A percentile compares a stretch with the other conserved stretches of the same genome.
phyloP scores from a whole-genome alignment of 2,888 invertebrate genomes.

The Drosophila cracens region DNA sequence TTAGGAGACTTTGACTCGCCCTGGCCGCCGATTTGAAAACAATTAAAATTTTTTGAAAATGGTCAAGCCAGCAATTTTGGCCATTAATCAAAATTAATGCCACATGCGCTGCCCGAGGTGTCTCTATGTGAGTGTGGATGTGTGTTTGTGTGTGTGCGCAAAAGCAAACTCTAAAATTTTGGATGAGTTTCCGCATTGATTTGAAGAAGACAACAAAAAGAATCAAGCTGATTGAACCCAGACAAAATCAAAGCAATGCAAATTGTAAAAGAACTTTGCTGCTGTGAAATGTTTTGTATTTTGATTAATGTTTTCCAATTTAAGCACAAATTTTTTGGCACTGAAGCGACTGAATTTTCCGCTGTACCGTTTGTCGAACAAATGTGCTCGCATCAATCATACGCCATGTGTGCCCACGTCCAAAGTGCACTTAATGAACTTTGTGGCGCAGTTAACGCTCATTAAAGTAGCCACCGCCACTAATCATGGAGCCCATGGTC shows the following conservation, averaged over 20 bases:
- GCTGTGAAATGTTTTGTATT: constrained; percentile 42
- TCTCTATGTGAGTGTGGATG: constrained; percentile 6
- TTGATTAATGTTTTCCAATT: constrained; percentile 77
- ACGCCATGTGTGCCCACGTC: constrained; percentile 53
- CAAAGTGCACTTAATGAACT: constrained; percentile 76
- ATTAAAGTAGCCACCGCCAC: constrained; percentile 76
- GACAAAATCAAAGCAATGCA: constrained; percentile 58
- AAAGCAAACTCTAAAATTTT: constrained; percentile 29
- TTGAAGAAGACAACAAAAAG: constrained; percentile 23
- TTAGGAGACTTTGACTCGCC: constrained; percentile 66
- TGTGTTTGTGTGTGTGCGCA: constrained; percentile 21
- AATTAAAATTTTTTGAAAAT: constrained; percentile 74
- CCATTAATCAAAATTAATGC: constrained; percentile 84
- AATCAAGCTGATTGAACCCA: constrained; percentile 26
- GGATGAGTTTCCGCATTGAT: constrained; percentile 73
- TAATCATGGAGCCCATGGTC: constrained; percentile 61
- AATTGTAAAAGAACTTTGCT: constrained; percentile 48
- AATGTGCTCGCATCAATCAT: constrained; percentile 72
- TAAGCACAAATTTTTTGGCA: constrained; percentile 68
- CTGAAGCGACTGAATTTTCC: constrained; percentile 61
- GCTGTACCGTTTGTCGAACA: constrained; percentile 40
- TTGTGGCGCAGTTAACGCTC: constrained; percentile 78
- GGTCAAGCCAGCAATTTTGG: constrained; percentile 69
- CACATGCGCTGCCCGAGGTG: constrained; percentile 70
- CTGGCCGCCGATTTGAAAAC: constrained; percentile 75